Evolutionary conservation across 2,797 vertebrate species (phyloP).

Genomic region (Vespertilio murinus): DNA sequence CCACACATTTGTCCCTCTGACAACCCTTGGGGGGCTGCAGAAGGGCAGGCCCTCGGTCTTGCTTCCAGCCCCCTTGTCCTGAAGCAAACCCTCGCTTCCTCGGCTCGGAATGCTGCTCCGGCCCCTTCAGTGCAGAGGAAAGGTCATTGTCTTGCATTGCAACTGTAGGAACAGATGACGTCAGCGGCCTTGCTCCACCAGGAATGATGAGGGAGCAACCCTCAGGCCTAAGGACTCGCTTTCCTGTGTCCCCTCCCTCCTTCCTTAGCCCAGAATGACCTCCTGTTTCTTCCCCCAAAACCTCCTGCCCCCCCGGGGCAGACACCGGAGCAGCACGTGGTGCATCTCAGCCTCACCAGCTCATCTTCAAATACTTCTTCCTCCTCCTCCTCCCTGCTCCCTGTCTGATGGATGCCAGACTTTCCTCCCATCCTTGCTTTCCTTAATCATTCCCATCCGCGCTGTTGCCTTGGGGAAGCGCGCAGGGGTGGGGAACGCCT

Average conservation of each 20-base stretch:
- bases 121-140: not conserved
- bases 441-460: not conserved
- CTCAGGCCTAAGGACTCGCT: accelerated
- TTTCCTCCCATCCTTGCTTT: not conserved
- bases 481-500: accelerated
- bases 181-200: not conserved
- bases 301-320: not conserved
- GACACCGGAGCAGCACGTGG: accelerated
- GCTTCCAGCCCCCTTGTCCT: not conserved
- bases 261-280: not conserved
- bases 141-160: not conserved
- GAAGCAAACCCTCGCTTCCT: not conserved
- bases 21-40: not conserved
- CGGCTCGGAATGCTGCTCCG: accelerated
- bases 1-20: not conserved
- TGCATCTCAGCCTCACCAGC: not conserved
- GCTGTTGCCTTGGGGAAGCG: not conserved
- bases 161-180: accelerated
- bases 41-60: not conserved
- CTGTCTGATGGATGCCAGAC: not conserved
- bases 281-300: accelerated
- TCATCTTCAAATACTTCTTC: not conserved
- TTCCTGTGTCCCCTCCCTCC: not conserved
- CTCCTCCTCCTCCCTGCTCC: not conserved
- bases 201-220: accelerated